Conservation (phyloP, 2,888 invertebrate genomes). For the Steinernema hermaphroditum region DNA sequence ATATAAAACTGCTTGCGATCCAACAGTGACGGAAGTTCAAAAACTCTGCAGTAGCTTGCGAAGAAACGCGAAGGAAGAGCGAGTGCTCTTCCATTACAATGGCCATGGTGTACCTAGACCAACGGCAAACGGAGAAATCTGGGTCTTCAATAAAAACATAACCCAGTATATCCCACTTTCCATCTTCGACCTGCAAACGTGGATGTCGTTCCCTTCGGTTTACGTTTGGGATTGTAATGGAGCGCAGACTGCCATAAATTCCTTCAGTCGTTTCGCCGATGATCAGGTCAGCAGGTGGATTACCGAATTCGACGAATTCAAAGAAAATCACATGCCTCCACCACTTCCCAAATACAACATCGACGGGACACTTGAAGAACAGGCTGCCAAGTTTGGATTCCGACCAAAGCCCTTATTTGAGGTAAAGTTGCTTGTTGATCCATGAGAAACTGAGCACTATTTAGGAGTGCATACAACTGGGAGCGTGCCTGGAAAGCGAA, state of each 20-base stretch:
- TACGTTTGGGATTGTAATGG: slow-evolving; percentile 95
- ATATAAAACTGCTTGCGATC: slow-evolving; percentile 94
- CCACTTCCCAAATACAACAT: not conserved
- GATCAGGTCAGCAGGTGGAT: slow-evolving; percentile 85
- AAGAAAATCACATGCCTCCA: slow-evolving; percentile 15
- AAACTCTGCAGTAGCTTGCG: slow-evolving; percentile 90
- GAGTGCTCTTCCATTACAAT: slow-evolving; percentile 97
- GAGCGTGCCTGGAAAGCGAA: slow-evolving; percentile 90
- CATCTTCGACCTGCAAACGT: slow-evolving; percentile 94
- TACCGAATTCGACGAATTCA: slow-evolving; percentile 66
- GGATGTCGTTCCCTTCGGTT: slow-evolving; percentile 99
- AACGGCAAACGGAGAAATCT: slow-evolving; percentile 86
- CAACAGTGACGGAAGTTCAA: slow-evolving; percentile 95
- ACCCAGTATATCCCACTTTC: slow-evolving; percentile 99
- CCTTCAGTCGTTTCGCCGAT: slow-evolving; percentile 78
- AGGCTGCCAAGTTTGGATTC: slow-evolving; percentile 12
- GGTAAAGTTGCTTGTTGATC: not conserved
- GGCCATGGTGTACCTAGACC: slow-evolving; percentile 98
- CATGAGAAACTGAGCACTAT: not conserved
- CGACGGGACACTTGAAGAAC: not conserved
- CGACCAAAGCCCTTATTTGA: slow-evolving; percentile 1
- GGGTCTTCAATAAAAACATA: slow-evolving; percentile 85
- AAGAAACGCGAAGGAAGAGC: slow-evolving; percentile 94
- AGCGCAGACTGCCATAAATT: slow-evolving; percentile 90
- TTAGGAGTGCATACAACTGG: slow-evolving; percentile 84